phyloP scores from a whole-genome alignment of 2,113 vertebrate genomes.

The Casuarius casuarius region DNA sequence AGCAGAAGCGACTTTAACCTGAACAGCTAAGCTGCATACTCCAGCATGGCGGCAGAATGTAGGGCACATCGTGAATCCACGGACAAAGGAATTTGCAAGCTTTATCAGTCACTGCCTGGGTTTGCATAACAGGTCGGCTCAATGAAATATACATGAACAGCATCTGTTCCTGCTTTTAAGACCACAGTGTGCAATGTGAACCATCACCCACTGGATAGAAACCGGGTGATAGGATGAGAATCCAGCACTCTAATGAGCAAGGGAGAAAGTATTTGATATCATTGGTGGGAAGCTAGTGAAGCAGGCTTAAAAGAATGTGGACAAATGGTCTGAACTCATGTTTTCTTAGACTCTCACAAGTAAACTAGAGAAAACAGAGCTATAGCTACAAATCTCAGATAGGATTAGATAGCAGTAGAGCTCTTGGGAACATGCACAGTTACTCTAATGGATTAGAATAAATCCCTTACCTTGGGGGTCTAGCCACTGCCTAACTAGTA shows the following conservation, averaged over 20 bases:
- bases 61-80: slow-evolving; percentile 6
- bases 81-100: slow-evolving; percentile 57
- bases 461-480: neutral
- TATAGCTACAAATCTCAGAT: neutral
- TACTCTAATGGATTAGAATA: neutral
- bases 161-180: slow-evolving; percentile 72
- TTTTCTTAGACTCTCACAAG: neutral
- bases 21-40: slow-evolving; percentile 5
- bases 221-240: neutral
- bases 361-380: neutral
- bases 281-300: neutral
- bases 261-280: neutral
- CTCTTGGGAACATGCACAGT: neutral
- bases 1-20: slow-evolving; percentile 45
- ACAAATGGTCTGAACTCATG: neutral
- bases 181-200: slow-evolving; percentile 22
- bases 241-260: neutral
- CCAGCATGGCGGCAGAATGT: slow-evolving; percentile 22
- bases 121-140: slow-evolving; percentile 2
- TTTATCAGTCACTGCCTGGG: slow-evolving; percentile 42
- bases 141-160: slow-evolving; percentile 67
- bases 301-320: neutral
- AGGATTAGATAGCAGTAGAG: neutral
- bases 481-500: neutral
- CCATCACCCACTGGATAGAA: slow-evolving; percentile 21